Base-by-base conservation (phyloP, 2,888 invertebrate species). In the Auanema sp. region DNA sequence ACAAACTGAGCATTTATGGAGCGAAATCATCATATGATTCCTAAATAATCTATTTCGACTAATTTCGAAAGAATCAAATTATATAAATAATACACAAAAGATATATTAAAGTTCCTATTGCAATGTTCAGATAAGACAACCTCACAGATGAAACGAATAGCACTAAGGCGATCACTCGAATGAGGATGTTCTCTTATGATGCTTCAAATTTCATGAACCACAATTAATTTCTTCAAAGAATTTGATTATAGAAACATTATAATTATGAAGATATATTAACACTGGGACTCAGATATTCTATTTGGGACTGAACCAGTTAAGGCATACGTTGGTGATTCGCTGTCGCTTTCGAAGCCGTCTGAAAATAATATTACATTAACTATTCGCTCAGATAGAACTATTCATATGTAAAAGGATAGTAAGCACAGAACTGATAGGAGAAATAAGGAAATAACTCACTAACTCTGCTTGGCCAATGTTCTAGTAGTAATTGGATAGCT, bases 391-490 rank as follows among this genome's bases (percentile, higher is more conserved):
- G 21, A 8, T 18, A 47, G 47, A 18, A 18, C 11, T 23, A 47
- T 18, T 23, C 2, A 16, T 8, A 47, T 47, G 11, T 47, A 47
- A 47, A 11, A 47, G 16, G 47, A 21, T 18, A 47, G 16, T 47
- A 16, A 21, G 5, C 18, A 47, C 21, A 16, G 5, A 47, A 47
- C 47, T 18, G 16, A 16, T 47, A 47, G 21, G 16, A 18, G 18
- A 47, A 18, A 47, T 8, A 33, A 33, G 8, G 3, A 33, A 33
- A 33, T 18, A 25, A 83, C 82, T 80, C 77, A 83, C 83, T 83
- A 68, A 78, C 79, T 79, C 82, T 74, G 68, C 76, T 76, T 54
- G 83, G 83, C 83, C 83, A 83, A 60, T 79, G 68, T 41, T 83
- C 79, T 56, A 83, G 58, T 24, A 83, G 68, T 51, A 81, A 54